Evolutionary conservation across 1,140 invertebrate species (phyloP), one percentile per base, ranked within the genome.

Genomic region (Sycobia sp.): DNA sequence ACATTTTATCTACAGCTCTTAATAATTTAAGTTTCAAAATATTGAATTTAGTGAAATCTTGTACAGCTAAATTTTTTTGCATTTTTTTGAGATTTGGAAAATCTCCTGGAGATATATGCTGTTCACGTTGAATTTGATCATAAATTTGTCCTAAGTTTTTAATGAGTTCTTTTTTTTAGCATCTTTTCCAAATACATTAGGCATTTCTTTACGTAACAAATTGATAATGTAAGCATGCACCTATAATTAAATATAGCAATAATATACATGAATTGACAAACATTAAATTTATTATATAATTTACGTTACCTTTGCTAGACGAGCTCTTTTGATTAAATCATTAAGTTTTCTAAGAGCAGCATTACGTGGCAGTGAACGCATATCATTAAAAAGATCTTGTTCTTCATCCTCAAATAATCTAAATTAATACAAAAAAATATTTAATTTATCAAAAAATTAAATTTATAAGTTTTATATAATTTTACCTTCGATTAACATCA

Each of bases 211-310:
- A 68, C 90, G 87, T 56, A 99, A 84, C 67, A 95, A 91, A 67
- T 91, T 90, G 58, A 99, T 98, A 67, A 99, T 97, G 74, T 97
- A 98, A 0, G 97, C 95, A 82, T 98, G 95, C 8, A 97, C 95
- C 89, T 91, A 68, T 14, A 56, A 47, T 27, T 11, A 2, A 46
- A 13, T 9, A 49, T 32, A 29, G 9, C 4, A 39, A 39, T 10
- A 39, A 32, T 32, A 32, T 7, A 32, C 4, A 11, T 32, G n/a
- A 38, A 10, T 14, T 43, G 16, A 43, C n/a, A 4, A 18, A 18
- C 16, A 51, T 41, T 41, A 41, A 55, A 14, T 27, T 47, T 34
- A 22, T 27, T 43, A 61, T 0, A 25, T 56, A 50, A 44, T 59
- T 43, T 38, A 39, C 10, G 62, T 68, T 71, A 91, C 90, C 85